A percentile compares a stretch with the other conserved stretches of the same genome.
phyloP scores from a whole-genome alignment of 2,888 invertebrate species.

The Cheilosia urbana region DNA sequence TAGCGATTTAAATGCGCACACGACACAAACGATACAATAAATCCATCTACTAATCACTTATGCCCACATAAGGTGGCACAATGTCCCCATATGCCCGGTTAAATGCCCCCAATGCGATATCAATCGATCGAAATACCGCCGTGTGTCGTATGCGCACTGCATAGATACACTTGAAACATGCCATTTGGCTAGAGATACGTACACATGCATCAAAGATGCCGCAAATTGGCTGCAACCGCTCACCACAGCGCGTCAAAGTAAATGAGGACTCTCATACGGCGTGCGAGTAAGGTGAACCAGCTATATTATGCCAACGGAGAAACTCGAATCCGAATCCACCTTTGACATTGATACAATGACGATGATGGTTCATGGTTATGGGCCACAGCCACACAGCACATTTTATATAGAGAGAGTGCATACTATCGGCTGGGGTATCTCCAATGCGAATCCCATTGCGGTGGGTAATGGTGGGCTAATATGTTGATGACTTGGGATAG shows the following conservation, averaged over 20 bases:
- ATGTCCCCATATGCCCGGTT: slow-evolving; percentile 47
- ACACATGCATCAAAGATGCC: slow-evolving; percentile 60
- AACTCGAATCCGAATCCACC: slow-evolving; percentile 55
- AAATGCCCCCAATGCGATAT: slow-evolving; percentile 54
- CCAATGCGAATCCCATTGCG: slow-evolving; percentile 2
- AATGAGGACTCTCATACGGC: slow-evolving; percentile 43
- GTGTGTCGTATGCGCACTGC: background rate
- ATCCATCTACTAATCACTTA: slow-evolving; percentile 70
- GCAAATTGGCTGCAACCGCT: slow-evolving; percentile 58
- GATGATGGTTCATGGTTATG: background rate
- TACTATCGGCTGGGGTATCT: background rate
- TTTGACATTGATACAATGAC: slow-evolving; percentile 60
- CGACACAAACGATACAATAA: slow-evolving; percentile 64
- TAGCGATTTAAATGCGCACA: slow-evolving; percentile 62
- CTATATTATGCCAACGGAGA: slow-evolving; percentile 10
- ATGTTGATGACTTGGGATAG: slow-evolving; percentile 28
- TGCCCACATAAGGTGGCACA: slow-evolving; percentile 70
- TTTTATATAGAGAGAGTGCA: background rate
- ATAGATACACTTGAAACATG: background rate
- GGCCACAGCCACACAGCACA: background rate
- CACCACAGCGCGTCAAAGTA: slow-evolving; percentile 31
- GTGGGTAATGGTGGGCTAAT: slow-evolving; percentile 21
- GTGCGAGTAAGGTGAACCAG: slow-evolving; percentile 49
- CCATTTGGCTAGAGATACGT: slow-evolving; percentile 22
- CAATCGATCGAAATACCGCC: slow-evolving; percentile 55